Conservation (phyloP, 2,113 vertebrate genomes). For the Epinephelus fuscoguttatus region DNA sequence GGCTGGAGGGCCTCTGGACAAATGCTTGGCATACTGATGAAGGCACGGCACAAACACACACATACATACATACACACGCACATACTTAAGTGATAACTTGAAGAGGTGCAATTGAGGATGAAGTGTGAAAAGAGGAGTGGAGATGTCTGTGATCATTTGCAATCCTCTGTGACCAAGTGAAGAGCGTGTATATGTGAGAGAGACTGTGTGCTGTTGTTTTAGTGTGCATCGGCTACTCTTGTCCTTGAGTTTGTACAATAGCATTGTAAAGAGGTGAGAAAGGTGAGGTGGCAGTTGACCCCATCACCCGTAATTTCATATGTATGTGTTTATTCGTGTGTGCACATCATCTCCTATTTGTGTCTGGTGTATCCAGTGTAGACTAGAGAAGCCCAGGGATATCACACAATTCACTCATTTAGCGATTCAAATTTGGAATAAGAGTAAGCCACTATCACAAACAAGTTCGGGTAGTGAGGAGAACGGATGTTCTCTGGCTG, state of each 20-base stretch:
- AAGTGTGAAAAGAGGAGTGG: slow-evolving; percentile 57
- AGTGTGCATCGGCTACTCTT: slow-evolving; percentile 14
- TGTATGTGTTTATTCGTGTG: neutral
- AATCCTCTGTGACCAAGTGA: slow-evolving; percentile 18
- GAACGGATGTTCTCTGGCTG: neutral
- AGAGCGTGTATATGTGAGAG: neutral
- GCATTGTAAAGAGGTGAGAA: slow-evolving; percentile 28
- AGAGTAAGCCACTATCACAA: neutral
- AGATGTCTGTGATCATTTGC: slow-evolving; percentile 41
- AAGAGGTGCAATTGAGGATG: slow-evolving; percentile 59
- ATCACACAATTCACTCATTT: neutral
- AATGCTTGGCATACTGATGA: slow-evolving; percentile 78
- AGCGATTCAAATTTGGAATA: neutral
- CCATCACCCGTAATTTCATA: slow-evolving; percentile 3
- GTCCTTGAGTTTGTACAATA: slow-evolving; percentile 40
- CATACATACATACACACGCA: neutral
- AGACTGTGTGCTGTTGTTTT: slow-evolving; percentile 4
- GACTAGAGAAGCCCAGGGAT: neutral
- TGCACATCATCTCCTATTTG: slow-evolving; percentile 5
- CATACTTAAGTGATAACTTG: slow-evolving; percentile 46
- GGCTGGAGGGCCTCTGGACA: slow-evolving; percentile 72
- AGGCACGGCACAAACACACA: slow-evolving; percentile 44
- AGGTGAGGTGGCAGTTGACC: slow-evolving; percentile 40
- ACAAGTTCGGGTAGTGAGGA: neutral
- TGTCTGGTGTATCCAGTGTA: neutral